These are phyloP conservation scores for Tetragnatha montana DNA, from an alignment of 2,888 invertebrate species.

Conservation along the genomic window DNA sequence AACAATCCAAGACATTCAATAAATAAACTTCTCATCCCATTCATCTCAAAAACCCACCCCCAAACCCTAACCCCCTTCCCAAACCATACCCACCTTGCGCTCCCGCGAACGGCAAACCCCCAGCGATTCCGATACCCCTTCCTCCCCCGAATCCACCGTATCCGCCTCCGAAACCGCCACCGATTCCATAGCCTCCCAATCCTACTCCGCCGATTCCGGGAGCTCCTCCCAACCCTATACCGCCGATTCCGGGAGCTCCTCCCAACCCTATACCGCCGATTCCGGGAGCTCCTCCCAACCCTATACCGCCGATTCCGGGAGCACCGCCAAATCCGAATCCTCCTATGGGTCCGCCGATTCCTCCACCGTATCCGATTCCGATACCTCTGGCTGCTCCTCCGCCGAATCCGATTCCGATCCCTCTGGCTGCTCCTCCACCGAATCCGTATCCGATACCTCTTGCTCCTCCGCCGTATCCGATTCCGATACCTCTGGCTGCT, in stretches of 20 bases:
- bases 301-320: background rate
- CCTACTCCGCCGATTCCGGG: too few relatives aligned
- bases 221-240: background rate
- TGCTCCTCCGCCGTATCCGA: background rate
- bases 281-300: slow-evolving; percentile 10
- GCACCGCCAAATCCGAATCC: too few relatives aligned
- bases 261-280: too few relatives aligned
- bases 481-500: background rate
- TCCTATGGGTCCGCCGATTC: too few relatives aligned
- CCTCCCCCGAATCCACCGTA: slow-evolving; percentile 14
- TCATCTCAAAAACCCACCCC: slow-evolving; percentile 35
- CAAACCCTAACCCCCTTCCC: slow-evolving; percentile 28
- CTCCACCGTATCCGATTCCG: too few relatives aligned
- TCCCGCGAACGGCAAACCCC: slow-evolving; percentile 46
- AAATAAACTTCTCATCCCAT: background rate
- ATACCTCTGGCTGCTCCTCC: background rate
- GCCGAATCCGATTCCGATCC: slow-evolving; percentile 3
- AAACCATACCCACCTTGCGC: slow-evolving; percentile 38
- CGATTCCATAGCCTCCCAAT: background rate
- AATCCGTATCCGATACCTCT: background rate
- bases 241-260: too few relatives aligned
- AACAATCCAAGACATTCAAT: background rate
- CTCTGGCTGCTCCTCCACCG: slow-evolving; percentile 1
- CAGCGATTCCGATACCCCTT: slow-evolving; percentile 7
- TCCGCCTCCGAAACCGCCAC: background rate